Percentiles rank a stretch among this genome's conserved stretches.
These are phyloP conservation scores for Tarsius wallacei DNA, from an alignment of 2,797 vertebrate genomes.

Conservation along the genomic window DNA sequence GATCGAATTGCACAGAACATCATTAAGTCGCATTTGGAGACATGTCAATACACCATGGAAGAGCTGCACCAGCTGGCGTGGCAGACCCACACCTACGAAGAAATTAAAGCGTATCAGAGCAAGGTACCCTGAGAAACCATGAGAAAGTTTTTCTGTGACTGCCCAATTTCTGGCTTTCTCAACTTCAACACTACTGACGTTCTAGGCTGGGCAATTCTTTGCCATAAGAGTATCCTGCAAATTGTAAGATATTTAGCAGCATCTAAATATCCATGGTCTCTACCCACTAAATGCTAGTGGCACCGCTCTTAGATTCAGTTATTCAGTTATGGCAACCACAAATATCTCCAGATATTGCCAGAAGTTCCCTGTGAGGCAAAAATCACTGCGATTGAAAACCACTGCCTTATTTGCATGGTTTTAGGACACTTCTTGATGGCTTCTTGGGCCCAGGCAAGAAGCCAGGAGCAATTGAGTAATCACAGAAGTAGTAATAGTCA, in stretches of 20 bases:
- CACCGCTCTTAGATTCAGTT: background rate
- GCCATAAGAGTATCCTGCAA: too few relatives aligned
- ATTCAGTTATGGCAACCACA: background rate
- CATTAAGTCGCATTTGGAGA: conserved; percentile 99
- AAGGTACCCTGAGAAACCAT: conserved; percentile 93
- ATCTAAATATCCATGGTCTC: background rate
- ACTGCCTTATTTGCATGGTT: background rate
- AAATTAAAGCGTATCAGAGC: conserved; percentile 99
- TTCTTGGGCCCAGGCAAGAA: background rate
- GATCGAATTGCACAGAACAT: conserved; percentile 99
- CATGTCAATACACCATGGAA: conserved; percentile 98
- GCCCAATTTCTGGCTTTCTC: background rate
- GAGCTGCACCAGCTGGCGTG: conserved; percentile 99
- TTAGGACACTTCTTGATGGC: background rate
- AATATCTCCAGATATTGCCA: background rate
- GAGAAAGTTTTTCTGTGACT: background rate
- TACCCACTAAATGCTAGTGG: background rate
- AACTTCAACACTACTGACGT: background rate
- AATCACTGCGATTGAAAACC: background rate
- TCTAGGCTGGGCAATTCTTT: background rate
- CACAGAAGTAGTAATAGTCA: background rate
- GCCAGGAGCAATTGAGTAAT: background rate
- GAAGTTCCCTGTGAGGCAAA: background rate
- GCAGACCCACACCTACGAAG: conserved; percentile 99
- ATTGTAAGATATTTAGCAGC: background rate